Percentiles rank a stretch among this genome's conserved stretches.
Conservation (phyloP, 2,888 invertebrate species). For the Branchipolynoe longqiensis region DNA sequence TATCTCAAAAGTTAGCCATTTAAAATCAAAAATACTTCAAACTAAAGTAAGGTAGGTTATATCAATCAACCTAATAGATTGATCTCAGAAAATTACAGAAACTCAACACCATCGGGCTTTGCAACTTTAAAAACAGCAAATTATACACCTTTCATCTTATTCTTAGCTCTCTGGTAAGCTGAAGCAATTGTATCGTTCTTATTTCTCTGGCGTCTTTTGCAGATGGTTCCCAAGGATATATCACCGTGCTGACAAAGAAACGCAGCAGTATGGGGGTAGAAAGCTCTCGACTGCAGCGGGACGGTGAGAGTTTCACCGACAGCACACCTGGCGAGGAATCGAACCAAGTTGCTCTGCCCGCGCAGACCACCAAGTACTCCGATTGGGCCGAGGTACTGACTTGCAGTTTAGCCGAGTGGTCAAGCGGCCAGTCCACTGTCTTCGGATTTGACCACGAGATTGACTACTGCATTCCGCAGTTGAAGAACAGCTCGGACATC, state of each 20-base stretch:
- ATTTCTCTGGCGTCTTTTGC: neutral
- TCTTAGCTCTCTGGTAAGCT: neutral
- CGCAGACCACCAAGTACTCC: conserved; percentile 6
- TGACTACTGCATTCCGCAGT: conserved; percentile 60
- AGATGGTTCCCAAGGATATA: neutral
- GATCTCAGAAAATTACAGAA: no score
- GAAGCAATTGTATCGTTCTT: neutral
- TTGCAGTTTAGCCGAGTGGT: conserved; percentile 60
- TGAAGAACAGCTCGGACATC: conserved; percentile 56
- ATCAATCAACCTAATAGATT: no score
- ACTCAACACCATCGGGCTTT: no score
- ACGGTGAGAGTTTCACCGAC: neutral
- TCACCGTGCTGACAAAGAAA: conserved; percentile 5
- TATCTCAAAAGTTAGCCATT: no score
- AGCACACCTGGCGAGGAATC: neutral
- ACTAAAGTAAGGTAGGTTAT: no score
- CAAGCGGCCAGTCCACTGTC: conserved; percentile 55
- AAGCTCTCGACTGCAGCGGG: conserved; percentile 52
- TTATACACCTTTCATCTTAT: neutral
- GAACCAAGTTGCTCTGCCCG: neutral
- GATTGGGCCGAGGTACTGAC: conserved; percentile 60
- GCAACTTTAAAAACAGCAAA: no score
- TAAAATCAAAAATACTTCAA: no score
- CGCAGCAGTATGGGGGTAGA: conserved; percentile 37
- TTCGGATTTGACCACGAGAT: conserved; percentile 62